Percentiles rank a stretch among this genome's conserved stretches.
Evolutionary conservation across 2,113 vertebrate genomes (phyloP).

Genomic region (Seriola dumerili): DNA sequence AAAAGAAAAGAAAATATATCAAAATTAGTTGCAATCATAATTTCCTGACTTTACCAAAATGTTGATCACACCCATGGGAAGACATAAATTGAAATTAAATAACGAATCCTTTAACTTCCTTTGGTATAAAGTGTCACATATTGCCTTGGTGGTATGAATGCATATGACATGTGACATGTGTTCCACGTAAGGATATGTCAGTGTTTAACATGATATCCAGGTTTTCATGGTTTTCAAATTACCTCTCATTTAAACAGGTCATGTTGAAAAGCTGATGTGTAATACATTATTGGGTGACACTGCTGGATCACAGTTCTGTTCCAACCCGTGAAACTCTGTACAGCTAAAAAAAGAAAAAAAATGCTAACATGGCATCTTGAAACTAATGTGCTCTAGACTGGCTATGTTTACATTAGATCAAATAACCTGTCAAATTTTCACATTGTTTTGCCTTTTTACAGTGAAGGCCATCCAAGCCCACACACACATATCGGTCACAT

Average conservation of each 20-base stretch:
- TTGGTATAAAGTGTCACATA: too few relatives aligned
- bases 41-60: background rate
- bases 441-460: background rate
- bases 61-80: background rate
- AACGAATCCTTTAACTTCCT: too few relatives aligned
- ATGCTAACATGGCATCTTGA: too few relatives aligned
- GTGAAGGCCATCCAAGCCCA: constrained; percentile 38
- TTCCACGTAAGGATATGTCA: background rate
- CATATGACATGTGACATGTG: too few relatives aligned
- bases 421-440: too few relatives aligned
- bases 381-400: too few relatives aligned
- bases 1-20: background rate
- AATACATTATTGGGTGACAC: background rate
- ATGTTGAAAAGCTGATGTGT: background rate
- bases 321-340: background rate
- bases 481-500: constrained; percentile 13
- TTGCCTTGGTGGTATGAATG: too few relatives aligned
- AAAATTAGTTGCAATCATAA: background rate
- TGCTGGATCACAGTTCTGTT: background rate
- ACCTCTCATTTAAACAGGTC: background rate
- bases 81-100: too few relatives aligned
- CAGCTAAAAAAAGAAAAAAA: too few relatives aligned
- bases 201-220: background rate
- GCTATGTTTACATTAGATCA: too few relatives aligned
- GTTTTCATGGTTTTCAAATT: background rate